A percentile compares a stretch with the other conserved stretches of the same genome.
Conservation (phyloP, 1,140 invertebrate species). For the Penaeus indicus region DNA sequence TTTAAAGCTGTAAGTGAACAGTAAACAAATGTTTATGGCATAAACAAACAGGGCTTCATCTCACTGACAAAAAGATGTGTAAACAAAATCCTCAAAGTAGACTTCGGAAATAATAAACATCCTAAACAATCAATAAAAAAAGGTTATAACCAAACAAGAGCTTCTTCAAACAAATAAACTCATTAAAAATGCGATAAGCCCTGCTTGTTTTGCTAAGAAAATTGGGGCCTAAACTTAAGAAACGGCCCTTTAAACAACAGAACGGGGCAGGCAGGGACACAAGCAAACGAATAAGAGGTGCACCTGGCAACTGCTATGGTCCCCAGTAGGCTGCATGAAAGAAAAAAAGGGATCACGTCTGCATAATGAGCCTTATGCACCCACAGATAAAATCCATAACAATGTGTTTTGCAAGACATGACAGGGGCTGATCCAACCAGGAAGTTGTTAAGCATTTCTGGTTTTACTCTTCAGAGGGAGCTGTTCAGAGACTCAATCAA, state of each 20-base stretch:
- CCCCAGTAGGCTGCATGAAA: conserved; percentile 64
- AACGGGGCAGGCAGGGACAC: conserved; percentile 43
- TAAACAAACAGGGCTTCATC: too few species aligned
- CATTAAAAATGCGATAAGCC: background rate
- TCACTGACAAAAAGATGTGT: too few species aligned
- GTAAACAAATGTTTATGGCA: too few species aligned
- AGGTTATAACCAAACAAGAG: too few species aligned
- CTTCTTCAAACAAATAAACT: background rate
- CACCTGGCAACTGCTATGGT: conserved; percentile 64
- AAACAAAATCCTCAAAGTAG: too few species aligned
- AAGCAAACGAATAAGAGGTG: conserved; percentile 62
- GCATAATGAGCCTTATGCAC: conserved; percentile 54
- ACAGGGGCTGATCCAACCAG: conserved; percentile 13
- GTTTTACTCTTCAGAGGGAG: too few species aligned
- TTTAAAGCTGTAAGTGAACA: too few species aligned
- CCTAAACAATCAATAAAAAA: too few species aligned
- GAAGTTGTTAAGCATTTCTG: too few species aligned
- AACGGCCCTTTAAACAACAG: conserved; percentile 42
- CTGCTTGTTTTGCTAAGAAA: background rate
- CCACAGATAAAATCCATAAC: background rate
- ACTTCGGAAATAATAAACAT: too few species aligned
- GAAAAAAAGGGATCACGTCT: conserved; percentile 63
- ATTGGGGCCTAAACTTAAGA: conserved; percentile 26
- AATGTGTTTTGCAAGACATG: background rate
- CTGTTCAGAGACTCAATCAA: too few species aligned